phyloP scores from a whole-genome alignment of 2,797 vertebrate species.

The Sebastes itinus region DNA sequence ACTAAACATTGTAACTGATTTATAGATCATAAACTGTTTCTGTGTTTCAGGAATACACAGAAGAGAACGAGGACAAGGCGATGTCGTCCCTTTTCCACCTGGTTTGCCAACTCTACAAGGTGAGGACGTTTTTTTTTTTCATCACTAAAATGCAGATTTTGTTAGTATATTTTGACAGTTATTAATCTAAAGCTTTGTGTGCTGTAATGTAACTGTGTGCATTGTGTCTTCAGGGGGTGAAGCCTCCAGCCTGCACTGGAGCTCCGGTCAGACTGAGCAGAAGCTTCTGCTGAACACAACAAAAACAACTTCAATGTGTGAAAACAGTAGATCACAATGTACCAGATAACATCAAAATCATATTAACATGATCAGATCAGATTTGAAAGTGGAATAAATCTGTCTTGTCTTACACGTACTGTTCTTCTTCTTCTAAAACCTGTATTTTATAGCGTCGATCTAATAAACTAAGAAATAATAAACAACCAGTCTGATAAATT shows the following conservation, averaged over 20 bases:
- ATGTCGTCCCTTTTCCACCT: conserved; percentile 79
- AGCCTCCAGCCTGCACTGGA: conserved; percentile 82
- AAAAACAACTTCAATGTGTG: background rate
- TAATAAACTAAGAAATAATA: background rate
- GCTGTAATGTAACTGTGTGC: background rate
- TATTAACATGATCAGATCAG: background rate
- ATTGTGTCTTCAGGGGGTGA: conserved; percentile 78
- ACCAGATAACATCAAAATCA: background rate
- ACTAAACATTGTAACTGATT: background rate
- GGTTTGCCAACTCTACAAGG: conserved; percentile 88
- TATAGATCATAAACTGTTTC: background rate
- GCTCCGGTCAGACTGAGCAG: conserved; percentile 64
- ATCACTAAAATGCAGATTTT: background rate
- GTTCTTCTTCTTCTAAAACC: background rate
- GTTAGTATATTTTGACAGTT: background rate
- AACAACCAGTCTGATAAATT: conserved; percentile 27
- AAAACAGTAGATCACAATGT: background rate
- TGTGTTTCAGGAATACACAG: conserved; percentile 70
- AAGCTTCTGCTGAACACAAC: conserved; percentile 67
- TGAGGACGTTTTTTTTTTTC: conserved; percentile 48
- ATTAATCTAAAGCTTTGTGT: background rate
- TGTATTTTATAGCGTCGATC: background rate
- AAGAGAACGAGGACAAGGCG: conserved; percentile 68
- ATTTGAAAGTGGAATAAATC: conserved; percentile 2
- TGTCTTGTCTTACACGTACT: background rate